These are phyloP conservation scores for Agrenia bidenticulata DNA, from an alignment of 2,888 invertebrate species.

Conservation along the genomic window DNA sequence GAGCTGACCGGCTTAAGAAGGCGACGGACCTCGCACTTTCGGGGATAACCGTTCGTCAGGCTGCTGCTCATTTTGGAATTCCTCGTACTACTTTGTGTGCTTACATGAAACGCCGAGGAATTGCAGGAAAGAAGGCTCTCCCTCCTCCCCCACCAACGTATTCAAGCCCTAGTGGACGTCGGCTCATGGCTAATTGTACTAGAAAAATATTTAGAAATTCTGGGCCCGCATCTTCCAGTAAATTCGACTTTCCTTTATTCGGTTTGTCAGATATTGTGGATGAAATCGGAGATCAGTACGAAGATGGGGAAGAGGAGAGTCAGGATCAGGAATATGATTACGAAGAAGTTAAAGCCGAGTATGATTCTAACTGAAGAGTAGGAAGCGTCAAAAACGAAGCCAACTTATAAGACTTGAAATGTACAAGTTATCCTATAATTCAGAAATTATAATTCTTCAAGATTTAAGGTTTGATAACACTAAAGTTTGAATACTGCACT, in stretches of 20 bases:
- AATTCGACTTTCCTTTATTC: constrained; percentile 40
- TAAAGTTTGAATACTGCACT: too few relatives aligned
- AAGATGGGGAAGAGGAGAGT: constrained; percentile 33
- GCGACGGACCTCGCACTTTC: constrained; percentile 51
- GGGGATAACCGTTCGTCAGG: constrained; percentile 66
- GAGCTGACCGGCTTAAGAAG: constrained; percentile 50
- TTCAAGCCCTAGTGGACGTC: too few relatives aligned
- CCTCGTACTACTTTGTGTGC: constrained; percentile 65
- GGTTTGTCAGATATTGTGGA: constrained; percentile 51
- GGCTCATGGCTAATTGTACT: too few relatives aligned
- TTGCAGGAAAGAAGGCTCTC: constrained; percentile 31
- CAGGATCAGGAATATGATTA: constrained; percentile 28
- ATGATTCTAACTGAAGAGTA: neutral
- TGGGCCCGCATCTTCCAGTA: too few relatives aligned
- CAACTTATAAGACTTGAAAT: too few relatives aligned
- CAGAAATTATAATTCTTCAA: too few relatives aligned
- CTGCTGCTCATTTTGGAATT: constrained; percentile 64
- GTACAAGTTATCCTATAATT: too few relatives aligned
- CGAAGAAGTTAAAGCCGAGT: neutral
- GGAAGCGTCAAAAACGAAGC: too few relatives aligned
- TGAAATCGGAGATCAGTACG: constrained; percentile 28
- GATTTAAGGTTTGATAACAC: too few relatives aligned
- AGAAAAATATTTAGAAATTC: neutral
- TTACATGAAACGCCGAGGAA: constrained; percentile 64
- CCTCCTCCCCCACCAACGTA: too few relatives aligned